These are phyloP conservation scores for Caenorhabditis briggsae DNA, from an alignment of 1,140 invertebrate species.

Conservation along the genomic window DNA sequence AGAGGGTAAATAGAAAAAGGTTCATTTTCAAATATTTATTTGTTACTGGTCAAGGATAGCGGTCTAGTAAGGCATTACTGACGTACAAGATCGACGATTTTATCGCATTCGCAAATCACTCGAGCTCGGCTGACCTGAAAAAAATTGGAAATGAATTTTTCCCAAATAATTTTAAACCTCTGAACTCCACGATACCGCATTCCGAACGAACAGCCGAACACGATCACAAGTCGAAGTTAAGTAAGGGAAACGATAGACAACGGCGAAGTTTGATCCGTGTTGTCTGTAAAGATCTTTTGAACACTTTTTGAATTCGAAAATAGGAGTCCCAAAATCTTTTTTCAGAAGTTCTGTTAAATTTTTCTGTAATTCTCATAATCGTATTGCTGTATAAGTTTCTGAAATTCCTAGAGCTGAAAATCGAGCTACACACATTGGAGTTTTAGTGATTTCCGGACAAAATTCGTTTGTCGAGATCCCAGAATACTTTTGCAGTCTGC, in stretches of 20 bases:
- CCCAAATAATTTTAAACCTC: not conserved
- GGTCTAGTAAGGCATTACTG: not conserved
- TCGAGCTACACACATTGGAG: not conserved
- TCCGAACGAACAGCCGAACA: constrained; percentile 20
- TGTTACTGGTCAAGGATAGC: constrained; percentile 1
- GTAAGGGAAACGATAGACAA: not conserved
- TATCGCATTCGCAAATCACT: constrained; percentile 13
- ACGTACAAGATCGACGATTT: not conserved
- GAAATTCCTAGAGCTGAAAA: not conserved
- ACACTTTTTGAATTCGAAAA: no score
- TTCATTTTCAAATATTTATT: constrained; percentile 40
- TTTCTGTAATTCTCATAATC: no score
- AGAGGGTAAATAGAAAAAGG: not conserved
- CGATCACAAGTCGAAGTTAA: constrained; percentile 20
- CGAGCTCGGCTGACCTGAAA: constrained; percentile 11
- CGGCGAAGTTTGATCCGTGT: not conserved
- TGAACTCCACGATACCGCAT: constrained; percentile 40
- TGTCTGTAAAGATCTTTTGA: not conserved
- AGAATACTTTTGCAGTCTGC: constrained; percentile 48
- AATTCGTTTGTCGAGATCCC: constrained; percentile 23
- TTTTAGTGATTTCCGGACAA: constrained; percentile 29
- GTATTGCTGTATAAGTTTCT: no score
- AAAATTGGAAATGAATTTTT: not conserved
- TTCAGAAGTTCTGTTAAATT: no score
- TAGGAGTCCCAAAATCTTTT: no score